These are phyloP conservation scores for Pachliopta kotzebuea DNA, from an alignment of 2,888 invertebrate species.

Conservation along the genomic window DNA sequence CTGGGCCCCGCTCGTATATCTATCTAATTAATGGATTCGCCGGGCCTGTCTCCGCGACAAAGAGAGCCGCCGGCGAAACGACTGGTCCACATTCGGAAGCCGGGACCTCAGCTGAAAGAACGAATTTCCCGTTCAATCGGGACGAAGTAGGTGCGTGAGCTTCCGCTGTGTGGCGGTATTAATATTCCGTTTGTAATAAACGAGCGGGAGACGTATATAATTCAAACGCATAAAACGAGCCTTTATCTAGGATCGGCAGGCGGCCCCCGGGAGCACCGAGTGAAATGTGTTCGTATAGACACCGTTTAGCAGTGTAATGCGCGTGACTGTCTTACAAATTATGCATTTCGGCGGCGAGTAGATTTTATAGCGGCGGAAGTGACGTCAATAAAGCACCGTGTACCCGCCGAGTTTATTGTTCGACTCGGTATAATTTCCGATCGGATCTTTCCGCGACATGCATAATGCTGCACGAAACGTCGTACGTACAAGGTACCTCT, in stretches of 20 bases:
- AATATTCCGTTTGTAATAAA: slow-evolving; percentile 69
- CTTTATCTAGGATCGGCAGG: slow-evolving; percentile 72
- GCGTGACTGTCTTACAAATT: slow-evolving; percentile 79
- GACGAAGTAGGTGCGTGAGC: slow-evolving; percentile 54
- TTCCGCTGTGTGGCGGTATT: slow-evolving; percentile 71
- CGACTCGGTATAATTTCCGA: slow-evolving; percentile 69
- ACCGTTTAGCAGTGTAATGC: slow-evolving; percentile 78
- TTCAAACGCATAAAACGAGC: slow-evolving; percentile 75
- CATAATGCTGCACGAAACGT: slow-evolving; percentile 57
- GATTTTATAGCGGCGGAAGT: slow-evolving; percentile 78
- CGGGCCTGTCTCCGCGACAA: slow-evolving; percentile 69
- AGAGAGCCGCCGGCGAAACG: slow-evolving; percentile 63
- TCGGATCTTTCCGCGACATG: slow-evolving; percentile 62
- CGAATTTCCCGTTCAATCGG: slow-evolving; percentile 12
- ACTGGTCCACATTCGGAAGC: slow-evolving; percentile 28
- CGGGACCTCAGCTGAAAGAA: slow-evolving; percentile 1
- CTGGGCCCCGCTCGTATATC: slow-evolving; percentile 72
- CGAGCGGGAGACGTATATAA: slow-evolving; percentile 72
- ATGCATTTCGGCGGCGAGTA: slow-evolving; percentile 76
- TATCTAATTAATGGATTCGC: slow-evolving; percentile 77
- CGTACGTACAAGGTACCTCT: slow-evolving; percentile 41
- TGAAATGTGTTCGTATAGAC: slow-evolving; percentile 78
- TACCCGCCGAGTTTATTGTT: slow-evolving; percentile 72
- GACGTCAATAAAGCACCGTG: slow-evolving; percentile 77
- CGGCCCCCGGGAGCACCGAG: slow-evolving; percentile 72